A percentile compares a stretch with the other conserved stretches of the same genome.
phyloP scores from a whole-genome alignment of 2,797 vertebrate species.

The Podarcis siculus region DNA sequence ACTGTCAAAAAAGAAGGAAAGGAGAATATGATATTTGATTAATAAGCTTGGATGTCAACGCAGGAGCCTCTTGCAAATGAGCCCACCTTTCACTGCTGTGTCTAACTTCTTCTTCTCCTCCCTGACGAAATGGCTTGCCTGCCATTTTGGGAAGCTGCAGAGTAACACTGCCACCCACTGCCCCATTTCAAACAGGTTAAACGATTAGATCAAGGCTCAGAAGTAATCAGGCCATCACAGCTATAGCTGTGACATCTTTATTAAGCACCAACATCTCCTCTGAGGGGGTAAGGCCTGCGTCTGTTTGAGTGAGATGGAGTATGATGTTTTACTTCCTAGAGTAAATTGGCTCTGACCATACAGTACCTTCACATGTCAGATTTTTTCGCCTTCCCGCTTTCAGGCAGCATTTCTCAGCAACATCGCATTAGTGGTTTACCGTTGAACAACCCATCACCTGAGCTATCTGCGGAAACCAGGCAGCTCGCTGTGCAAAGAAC shows the following conservation, averaged over 20 bases:
- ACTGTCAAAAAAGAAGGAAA: not conserved
- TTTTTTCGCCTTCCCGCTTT: slow-evolving; percentile 34
- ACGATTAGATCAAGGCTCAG: slow-evolving; percentile 7
- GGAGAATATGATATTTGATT: slow-evolving; percentile 18
- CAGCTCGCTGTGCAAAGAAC: not conserved
- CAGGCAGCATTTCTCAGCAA: not conserved
- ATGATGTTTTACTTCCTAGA: slow-evolving; percentile 23
- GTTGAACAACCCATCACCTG: slow-evolving; percentile 17
- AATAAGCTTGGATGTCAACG: slow-evolving; percentile 28
- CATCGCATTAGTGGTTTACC: not conserved
- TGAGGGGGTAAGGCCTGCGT: not conserved
- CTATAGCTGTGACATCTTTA: slow-evolving; percentile 10
- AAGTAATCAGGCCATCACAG: slow-evolving; percentile 43
- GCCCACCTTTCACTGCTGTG: slow-evolving; percentile 15
- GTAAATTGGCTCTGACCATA: slow-evolving; percentile 2
- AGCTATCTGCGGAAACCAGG: slow-evolving; percentile 17
- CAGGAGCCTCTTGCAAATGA: slow-evolving; percentile 16
- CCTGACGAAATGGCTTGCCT: not conserved
- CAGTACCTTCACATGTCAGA: not conserved
- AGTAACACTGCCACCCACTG: slow-evolving; percentile 67
- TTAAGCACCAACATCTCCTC: slow-evolving; percentile 38
- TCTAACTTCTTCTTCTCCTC: not conserved
- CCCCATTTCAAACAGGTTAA: slow-evolving; percentile 34
- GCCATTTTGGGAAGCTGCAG: slow-evolving; percentile 42
- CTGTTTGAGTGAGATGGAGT: slow-evolving; percentile 36